Evolutionary conservation across 2,888 invertebrate genomes (phyloP).

Genomic region (Anodontia alba): DNA sequence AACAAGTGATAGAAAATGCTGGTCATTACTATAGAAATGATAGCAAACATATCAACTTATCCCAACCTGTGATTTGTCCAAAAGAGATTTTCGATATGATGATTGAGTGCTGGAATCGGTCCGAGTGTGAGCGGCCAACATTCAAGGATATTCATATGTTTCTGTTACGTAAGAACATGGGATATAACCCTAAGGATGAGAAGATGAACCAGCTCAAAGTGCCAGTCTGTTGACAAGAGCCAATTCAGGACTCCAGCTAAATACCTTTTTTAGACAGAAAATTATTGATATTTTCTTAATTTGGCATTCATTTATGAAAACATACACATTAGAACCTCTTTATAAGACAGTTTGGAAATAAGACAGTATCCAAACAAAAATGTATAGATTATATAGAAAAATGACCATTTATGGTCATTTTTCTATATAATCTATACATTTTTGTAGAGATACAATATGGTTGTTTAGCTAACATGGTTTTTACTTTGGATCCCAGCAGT

Average conservation of each 20-base stretch:
- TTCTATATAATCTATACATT: too few species aligned
- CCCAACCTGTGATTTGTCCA: constrained; percentile 91
- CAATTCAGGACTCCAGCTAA: too few species aligned
- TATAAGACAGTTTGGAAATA: too few species aligned
- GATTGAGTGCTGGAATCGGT: constrained; percentile 95
- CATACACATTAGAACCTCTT: too few species aligned
- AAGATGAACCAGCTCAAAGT: constrained; percentile 79
- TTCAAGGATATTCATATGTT: constrained; percentile 95
- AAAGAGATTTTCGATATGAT: constrained; percentile 95
- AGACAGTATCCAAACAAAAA: too few species aligned
- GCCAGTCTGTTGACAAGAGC: constrained; percentile 77
- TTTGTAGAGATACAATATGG: too few species aligned
- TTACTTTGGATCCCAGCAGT: too few species aligned
- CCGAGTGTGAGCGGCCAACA: constrained; percentile 92
- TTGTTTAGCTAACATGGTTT: too few species aligned
- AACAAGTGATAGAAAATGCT: constrained; percentile 92
- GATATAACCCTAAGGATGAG: constrained; percentile 84
- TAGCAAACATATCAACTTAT: constrained; percentile 88
- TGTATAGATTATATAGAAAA: too few species aligned
- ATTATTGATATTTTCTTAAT: too few species aligned
- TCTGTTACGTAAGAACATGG: constrained; percentile 87
- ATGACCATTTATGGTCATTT: too few species aligned
- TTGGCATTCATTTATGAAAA: neutral
- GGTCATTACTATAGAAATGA: constrained; percentile 91
- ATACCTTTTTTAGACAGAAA: constrained; percentile 1